Conservation (phyloP, 2,797 vertebrate species). For the Manis crassicaudata region DNA sequence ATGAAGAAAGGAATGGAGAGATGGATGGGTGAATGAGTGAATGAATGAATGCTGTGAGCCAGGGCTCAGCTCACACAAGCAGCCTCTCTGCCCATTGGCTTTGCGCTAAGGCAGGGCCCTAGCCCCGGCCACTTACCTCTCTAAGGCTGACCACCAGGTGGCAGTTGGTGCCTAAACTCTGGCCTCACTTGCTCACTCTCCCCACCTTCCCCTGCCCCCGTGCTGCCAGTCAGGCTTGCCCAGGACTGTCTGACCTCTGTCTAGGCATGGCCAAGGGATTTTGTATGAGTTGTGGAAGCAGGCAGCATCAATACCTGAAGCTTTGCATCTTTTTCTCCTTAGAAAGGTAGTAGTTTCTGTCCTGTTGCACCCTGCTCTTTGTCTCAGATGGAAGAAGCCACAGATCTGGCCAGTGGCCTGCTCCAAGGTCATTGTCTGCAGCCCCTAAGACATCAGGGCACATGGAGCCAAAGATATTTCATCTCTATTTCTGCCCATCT, state of each 20-base stretch:
- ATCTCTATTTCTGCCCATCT: background rate
- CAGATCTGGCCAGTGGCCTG: background rate
- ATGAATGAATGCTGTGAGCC: background rate
- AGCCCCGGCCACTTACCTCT: constrained; percentile 2
- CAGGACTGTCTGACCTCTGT: background rate
- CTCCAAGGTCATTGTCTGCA: background rate
- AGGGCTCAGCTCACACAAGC: background rate
- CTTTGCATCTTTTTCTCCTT: constrained; percentile 40
- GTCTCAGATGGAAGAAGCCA: constrained; percentile 24
- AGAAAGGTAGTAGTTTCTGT: constrained; percentile 22
- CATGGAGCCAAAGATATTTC: background rate
- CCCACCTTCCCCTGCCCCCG: background rate
- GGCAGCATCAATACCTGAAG: background rate
- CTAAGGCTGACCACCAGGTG: constrained; percentile 66
- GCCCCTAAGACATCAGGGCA: constrained; percentile 5
- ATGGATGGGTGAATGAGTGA: background rate
- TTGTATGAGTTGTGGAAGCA: constrained; percentile 2
- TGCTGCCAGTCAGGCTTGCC: background rate
- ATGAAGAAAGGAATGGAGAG: constrained; percentile 5
- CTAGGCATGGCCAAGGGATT: background rate
- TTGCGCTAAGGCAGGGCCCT: background rate
- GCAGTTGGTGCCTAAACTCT: constrained; percentile 57
- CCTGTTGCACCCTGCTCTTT: background rate
- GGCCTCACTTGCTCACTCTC: background rate
- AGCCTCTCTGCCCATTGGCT: background rate